Evolutionary conservation across 2,888 invertebrate species (phyloP).

Genomic region (Prionchulus punctatus): DNA sequence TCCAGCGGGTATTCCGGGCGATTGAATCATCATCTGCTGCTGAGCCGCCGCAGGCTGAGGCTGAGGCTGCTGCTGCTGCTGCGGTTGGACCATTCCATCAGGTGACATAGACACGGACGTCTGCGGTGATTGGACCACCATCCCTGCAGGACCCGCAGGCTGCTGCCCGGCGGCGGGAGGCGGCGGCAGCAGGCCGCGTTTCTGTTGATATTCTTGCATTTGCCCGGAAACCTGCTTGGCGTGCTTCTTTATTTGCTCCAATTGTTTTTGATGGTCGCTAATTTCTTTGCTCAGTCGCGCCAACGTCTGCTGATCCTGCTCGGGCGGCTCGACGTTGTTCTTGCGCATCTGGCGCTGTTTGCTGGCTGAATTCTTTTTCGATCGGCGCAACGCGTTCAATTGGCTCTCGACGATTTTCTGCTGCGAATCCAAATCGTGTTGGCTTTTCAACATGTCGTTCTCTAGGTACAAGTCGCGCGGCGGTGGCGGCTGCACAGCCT

Average conservation of each 20-base stretch:
- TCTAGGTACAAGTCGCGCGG: neutral
- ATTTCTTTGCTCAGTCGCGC: neutral
- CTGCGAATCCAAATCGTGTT: slow-evolving; percentile 3
- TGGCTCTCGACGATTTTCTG: slow-evolving; percentile 13
- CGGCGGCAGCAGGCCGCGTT: neutral
- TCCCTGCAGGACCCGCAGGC: neutral
- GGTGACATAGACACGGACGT: neutral
- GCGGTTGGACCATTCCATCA: too few relatives aligned
- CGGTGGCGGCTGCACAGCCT: neutral
- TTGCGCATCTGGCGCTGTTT: neutral
- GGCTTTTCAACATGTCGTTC: neutral
- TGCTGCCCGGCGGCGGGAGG: neutral
- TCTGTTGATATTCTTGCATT: slow-evolving; percentile 3
- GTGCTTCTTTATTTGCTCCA: slow-evolving; percentile 18
- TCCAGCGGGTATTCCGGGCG: too few relatives aligned
- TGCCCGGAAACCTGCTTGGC: slow-evolving; percentile 15
- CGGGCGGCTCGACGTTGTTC: neutral
- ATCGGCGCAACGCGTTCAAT: neutral
- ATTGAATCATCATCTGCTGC: too few relatives aligned
- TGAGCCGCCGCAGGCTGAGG: too few relatives aligned
- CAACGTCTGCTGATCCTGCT: neutral
- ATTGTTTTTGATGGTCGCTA: slow-evolving; percentile 7
- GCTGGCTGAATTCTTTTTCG: neutral
- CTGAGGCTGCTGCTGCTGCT: too few relatives aligned
- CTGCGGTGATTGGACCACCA: neutral